Percentiles rank a stretch among this genome's conserved stretches.
phyloP scores from a whole-genome alignment of 2,888 invertebrate species.

The Leptinotarsa peninsularis region DNA sequence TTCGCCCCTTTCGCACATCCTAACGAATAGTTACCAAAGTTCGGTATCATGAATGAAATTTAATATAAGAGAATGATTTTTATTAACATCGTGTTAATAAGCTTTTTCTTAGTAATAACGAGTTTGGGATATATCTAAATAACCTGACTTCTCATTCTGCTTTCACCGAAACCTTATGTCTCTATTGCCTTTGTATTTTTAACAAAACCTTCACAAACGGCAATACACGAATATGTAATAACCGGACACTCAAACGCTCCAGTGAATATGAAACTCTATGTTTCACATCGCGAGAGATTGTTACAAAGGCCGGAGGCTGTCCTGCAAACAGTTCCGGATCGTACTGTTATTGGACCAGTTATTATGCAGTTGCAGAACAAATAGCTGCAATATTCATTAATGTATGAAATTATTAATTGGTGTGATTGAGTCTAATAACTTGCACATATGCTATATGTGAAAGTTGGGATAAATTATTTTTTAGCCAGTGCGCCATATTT shows the following conservation, averaged over 20 bases:
- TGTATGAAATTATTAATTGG: neutral
- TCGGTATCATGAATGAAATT: too few species aligned
- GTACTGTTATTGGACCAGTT: neutral
- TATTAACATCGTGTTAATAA: too few species aligned
- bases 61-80: too few species aligned
- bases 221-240: neutral
- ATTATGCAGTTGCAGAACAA: neutral
- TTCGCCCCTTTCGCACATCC: too few species aligned
- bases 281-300: conserved; percentile 14
- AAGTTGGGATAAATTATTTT: too few species aligned
- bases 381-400: neutral
- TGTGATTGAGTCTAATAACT: neutral
- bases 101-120: too few species aligned
- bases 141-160: neutral
- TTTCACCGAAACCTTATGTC: neutral
- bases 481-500: too few species aligned
- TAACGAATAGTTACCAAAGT: too few species aligned
- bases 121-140: neutral
- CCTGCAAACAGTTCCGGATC: conserved; percentile 8
- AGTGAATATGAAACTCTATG: conserved; percentile 11
- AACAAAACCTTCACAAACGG: conserved; percentile 5
- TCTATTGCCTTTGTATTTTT: neutral
- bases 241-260: neutral
- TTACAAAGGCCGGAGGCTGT: conserved; percentile 18
- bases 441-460: too few species aligned